Evolutionary conservation across 2,113 vertebrate genomes (phyloP).

Genomic region (zebrafish (Danio rerio)): GRCz12tu NC_133192.1:27098001-27098500

Average conservation of each 20-base stretch:
- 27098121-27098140: constrained; percentile 23
- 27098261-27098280: not conserved
- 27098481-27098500: no score
- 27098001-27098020: constrained; percentile 50
- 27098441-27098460: not conserved
- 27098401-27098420: not conserved
- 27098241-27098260: not conserved
- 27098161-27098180: constrained; percentile 2
- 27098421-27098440: not conserved
- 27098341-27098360: not conserved
- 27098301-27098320: constrained; percentile 6
- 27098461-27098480: not conserved
- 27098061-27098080: constrained; percentile 49
- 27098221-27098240: not conserved
- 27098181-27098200: constrained; percentile 31
- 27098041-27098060: constrained; percentile 49
- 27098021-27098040: constrained; percentile 50
- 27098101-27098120: constrained; percentile 22
- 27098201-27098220: constrained; percentile 23
- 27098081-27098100: constrained; percentile 23
- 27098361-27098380: not conserved
- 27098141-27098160: constrained; percentile 18
- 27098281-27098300: constrained; percentile 15
- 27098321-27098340: not conserved
- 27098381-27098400: not conserved